A percentile compares a stretch with the other conserved stretches of the same genome.
phyloP scores from a whole-genome alignment of 2,113 vertebrate genomes.

The Apus apus region DNA sequence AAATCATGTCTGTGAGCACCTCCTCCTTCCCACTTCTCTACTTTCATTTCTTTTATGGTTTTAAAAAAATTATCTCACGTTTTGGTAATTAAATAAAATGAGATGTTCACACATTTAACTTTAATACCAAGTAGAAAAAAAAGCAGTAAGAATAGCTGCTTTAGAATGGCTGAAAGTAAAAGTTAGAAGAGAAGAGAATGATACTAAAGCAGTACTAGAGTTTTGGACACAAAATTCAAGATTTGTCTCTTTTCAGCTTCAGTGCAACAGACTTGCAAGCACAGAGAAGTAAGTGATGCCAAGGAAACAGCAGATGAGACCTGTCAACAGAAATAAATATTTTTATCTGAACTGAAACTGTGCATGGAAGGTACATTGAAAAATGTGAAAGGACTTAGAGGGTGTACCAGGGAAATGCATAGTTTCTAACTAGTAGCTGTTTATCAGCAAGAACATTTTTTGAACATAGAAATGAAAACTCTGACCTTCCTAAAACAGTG shows the following conservation, averaged over 20 bases:
- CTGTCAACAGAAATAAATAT: conserved; percentile 14
- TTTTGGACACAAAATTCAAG: background rate
- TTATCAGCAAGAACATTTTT: background rate
- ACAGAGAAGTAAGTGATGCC: background rate
- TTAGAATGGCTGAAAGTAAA: conserved; percentile 7
- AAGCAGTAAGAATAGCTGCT: background rate
- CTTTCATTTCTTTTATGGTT: background rate
- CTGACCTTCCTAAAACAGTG: background rate
- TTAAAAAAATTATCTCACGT: background rate
- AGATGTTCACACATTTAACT: background rate
- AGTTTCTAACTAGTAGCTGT: background rate
- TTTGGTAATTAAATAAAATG: conserved; percentile 34
- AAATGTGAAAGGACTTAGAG: background rate
- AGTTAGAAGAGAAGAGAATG: background rate
- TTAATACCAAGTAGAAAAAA: background rate
- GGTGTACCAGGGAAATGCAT: background rate
- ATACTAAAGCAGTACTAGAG: background rate
- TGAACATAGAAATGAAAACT: background rate
- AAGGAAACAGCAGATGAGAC: conserved; percentile 16
- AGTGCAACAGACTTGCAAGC: background rate
- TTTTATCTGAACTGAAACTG: conserved; percentile 3
- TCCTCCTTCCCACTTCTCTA: background rate
- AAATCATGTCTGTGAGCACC: background rate
- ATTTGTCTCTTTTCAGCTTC: background rate
- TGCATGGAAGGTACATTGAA: background rate